These are phyloP conservation scores for Tillus elongatus DNA, from an alignment of 2,888 invertebrate species.

Conservation along the genomic window DNA sequence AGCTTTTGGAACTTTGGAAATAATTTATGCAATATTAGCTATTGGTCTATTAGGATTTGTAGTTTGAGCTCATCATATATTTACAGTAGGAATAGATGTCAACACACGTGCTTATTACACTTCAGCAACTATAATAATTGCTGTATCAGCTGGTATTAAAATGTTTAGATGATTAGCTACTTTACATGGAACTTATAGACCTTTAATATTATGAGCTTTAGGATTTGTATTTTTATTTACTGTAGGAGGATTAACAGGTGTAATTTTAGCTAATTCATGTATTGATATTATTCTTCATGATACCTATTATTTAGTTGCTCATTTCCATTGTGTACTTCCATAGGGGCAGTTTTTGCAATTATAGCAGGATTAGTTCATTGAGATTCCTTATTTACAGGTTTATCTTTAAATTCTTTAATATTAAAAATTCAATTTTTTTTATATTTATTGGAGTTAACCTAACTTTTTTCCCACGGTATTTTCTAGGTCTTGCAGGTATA, in stretches of 20 bases:
- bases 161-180: too few relatives aligned
- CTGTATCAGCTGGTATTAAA: conserved; percentile 76
- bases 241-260: too few relatives aligned
- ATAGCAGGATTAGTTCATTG: conserved; percentile 64
- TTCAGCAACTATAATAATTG: conserved; percentile 79
- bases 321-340: conserved; percentile 76
- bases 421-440: too few relatives aligned
- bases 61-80: too few relatives aligned
- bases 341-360: conserved; percentile 73
- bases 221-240: too few relatives aligned
- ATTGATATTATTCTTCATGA: conserved; percentile 71
- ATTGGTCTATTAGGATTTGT: too few relatives aligned
- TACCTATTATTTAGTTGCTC: conserved; percentile 77
- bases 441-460: conserved; percentile 72
- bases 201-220: too few relatives aligned
- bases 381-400: conserved; percentile 63
- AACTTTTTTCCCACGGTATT: conserved; percentile 76
- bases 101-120: conserved; percentile 79
- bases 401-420: too few relatives aligned
- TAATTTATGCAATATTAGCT: too few relatives aligned
- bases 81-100: conserved; percentile 74
- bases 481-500: conserved; percentile 60
- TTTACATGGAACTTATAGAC: too few relatives aligned
- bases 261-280: too few relatives aligned
- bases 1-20: too few relatives aligned